Evolutionary conservation across 2,113 vertebrate species (phyloP), one percentile per base, ranked within the genome.

Genomic region (Rhinogobius similis): DNA sequence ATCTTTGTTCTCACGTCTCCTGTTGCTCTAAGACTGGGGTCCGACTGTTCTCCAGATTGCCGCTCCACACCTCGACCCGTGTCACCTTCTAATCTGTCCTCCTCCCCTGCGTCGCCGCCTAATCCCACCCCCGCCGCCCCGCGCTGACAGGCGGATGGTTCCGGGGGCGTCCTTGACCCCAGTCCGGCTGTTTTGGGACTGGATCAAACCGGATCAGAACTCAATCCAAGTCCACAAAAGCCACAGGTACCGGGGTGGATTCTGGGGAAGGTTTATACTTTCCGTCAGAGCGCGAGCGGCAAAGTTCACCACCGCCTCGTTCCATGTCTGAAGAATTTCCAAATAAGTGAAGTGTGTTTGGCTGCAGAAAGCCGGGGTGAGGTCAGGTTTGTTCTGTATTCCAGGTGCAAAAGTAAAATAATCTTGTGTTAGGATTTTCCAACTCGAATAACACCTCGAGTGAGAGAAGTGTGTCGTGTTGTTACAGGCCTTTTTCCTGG

Each of bases 101-200:
- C 52, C 24, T 52, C 80, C 77, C 79, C 79, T 21, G 36, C n/a
- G 23, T 79, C 50, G 48, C 41, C 1, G 11, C 56, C 14, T 88
- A 88, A 91, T 85, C 84, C 84, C 72, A 79, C 83, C 81, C 85
- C 86, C 29, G 72, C 70, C 46, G 53, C 79, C 79, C 79, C 72
- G 52, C 59, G 29, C 76, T 77, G 82, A 81, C 82, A 87, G 88
- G 85, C 84, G 82, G 79, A 86, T 50, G 52, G 76, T 79, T 78
- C 71, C 75, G 27, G 71, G 79, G 82, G 79, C 65, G 85, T 77
- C 85, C 82, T 85, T 85, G 83, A 88, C 87, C 90, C 76, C 50
- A 16, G 20, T 73, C 16, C 67, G 70, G 68, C 38, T 7, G 58
- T 67, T 36, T 72, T 23, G 12, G 73, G 59, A 83, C 87, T 86